A percentile compares a stretch with the other conserved stretches of the same genome.
Evolutionary conservation across 2,797 vertebrate species (phyloP).

Genomic region (Pagetopsis macropterus): DNA sequence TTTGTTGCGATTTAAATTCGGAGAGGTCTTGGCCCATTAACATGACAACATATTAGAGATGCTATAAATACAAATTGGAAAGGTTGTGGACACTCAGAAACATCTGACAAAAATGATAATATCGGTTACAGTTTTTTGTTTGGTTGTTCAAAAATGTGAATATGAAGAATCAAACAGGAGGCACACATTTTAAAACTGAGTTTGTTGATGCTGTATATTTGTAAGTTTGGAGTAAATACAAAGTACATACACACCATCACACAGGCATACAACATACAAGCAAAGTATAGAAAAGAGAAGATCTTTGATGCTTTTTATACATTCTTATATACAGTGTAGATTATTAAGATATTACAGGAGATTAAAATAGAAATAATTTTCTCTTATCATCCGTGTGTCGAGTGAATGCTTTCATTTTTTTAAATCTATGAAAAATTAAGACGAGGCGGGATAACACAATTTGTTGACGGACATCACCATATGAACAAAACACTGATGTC

Average conservation of each 20-base stretch:
- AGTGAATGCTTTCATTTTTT: constrained; percentile 36
- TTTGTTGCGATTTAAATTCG: neutral
- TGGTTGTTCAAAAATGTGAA: constrained; percentile 1
- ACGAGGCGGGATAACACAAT: constrained; percentile 42
- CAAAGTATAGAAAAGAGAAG: constrained; percentile 51
- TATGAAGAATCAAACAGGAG: constrained; percentile 9
- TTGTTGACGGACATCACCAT: constrained; percentile 24
- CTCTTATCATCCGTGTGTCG: constrained; percentile 23
- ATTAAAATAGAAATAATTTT: constrained; percentile 40
- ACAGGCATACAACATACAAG: constrained; percentile 57
- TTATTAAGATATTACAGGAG: constrained; percentile 56
- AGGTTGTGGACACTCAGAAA: neutral
- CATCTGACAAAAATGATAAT: neutral
- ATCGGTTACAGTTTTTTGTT: neutral
- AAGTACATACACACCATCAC: constrained; percentile 55
- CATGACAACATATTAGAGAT: too few species aligned
- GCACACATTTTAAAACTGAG: constrained; percentile 27
- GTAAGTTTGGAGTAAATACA: constrained; percentile 71
- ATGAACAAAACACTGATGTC: constrained; percentile 49
- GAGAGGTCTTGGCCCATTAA: rapidly evolving
- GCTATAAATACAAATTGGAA: neutral
- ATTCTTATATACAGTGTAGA: constrained; percentile 77
- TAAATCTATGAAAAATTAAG: constrained; percentile 34
- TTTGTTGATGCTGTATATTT: constrained; percentile 65
- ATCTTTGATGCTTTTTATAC: constrained; percentile 66